Conservation (phyloP, 2,888 invertebrate species). For the Acanthosoma haemorrhoidale region DNA sequence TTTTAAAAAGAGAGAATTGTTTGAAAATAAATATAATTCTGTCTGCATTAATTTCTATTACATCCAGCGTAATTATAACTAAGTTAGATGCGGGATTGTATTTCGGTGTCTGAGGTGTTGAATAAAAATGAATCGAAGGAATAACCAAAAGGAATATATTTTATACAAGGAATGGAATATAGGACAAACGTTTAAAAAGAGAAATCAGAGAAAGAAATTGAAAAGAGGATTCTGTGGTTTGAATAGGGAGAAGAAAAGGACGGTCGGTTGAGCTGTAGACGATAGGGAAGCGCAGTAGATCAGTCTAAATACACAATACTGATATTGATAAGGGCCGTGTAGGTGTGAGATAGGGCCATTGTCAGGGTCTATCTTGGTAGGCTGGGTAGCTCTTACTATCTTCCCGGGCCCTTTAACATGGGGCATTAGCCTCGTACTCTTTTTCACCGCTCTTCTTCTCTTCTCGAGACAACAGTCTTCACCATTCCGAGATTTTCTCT, state of each 20-base stretch:
- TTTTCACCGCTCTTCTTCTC: not conserved
- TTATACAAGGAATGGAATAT: too few species aligned
- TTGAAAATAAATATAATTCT: too few species aligned
- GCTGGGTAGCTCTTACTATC: slow-evolving; percentile 16
- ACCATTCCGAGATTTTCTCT: slow-evolving; percentile 9
- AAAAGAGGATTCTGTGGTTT: not conserved
- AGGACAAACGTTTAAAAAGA: not conserved
- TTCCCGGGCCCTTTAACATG: slow-evolving; percentile 10
- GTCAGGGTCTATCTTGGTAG: slow-evolving; percentile 2
- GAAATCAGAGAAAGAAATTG: not conserved
- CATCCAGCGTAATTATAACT: too few species aligned
- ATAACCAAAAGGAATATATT: too few species aligned
- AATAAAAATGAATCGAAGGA: too few species aligned
- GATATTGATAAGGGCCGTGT: slow-evolving; percentile 20
- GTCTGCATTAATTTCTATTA: too few species aligned
- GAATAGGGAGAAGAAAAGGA: slow-evolving; percentile 6
- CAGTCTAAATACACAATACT: slow-evolving; percentile 26
- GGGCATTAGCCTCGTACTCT: slow-evolving; percentile 15
- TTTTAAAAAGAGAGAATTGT: too few species aligned
- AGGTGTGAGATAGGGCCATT: slow-evolving; percentile 21
- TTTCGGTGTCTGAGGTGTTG: too few species aligned
- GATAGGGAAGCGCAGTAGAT: not conserved
- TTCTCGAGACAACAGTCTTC: not conserved
- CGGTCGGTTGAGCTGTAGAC: not conserved
- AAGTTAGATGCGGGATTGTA: too few species aligned